A percentile compares a stretch with the other conserved stretches of the same genome.
phyloP scores from a whole-genome alignment of 2,888 invertebrate species.

The Philaethria dido region DNA sequence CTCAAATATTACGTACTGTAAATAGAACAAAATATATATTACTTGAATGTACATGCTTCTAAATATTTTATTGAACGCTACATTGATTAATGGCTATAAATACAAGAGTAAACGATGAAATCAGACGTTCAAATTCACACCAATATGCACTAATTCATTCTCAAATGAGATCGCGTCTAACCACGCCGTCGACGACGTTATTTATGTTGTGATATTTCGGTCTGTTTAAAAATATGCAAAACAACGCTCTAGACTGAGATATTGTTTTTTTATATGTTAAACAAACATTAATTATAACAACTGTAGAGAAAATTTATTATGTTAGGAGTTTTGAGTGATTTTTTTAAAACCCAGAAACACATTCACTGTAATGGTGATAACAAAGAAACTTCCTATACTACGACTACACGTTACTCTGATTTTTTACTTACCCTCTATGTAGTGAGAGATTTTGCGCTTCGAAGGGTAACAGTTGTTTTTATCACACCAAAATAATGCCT shows the following conservation, averaged over 20 bases:
- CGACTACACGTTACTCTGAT: too few species aligned
- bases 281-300: background rate
- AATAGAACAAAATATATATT: too few species aligned
- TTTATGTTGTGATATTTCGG: slow-evolving; percentile 31
- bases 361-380: too few species aligned
- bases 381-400: too few species aligned
- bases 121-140: slow-evolving; percentile 38
- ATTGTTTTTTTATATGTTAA: background rate
- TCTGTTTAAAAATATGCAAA: slow-evolving; percentile 12
- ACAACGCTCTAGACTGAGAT: background rate
- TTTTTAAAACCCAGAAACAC: too few species aligned
- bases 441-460: too few species aligned
- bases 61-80: background rate
- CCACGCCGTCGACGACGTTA: slow-evolving; percentile 38
- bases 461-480: too few species aligned
- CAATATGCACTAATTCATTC: slow-evolving; percentile 12
- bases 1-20: too few species aligned
- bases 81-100: slow-evolving; percentile 19
- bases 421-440: background rate
- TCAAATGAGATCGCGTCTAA: slow-evolving; percentile 28
- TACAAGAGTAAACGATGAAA: slow-evolving; percentile 33
- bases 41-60: background rate
- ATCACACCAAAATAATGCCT: too few species aligned
- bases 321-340: too few species aligned
- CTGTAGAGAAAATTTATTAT: background rate